Evolutionary conservation across 2,888 invertebrate species (phyloP), one percentile per base, ranked within the genome.

Genomic region (Machimus atricapillus): DNA sequence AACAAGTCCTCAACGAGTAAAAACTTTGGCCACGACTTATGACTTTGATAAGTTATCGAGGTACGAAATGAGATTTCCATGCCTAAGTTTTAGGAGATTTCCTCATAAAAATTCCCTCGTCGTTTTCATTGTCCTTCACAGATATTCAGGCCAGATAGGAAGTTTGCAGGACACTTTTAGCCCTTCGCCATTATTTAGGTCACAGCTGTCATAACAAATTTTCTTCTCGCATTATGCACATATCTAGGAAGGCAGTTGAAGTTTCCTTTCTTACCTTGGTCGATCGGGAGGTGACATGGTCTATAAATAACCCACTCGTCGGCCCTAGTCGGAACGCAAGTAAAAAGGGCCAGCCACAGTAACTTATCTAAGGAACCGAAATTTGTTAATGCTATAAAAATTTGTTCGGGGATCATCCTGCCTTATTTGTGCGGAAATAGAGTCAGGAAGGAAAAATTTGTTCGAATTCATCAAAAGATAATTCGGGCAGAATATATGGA

Each of bases 151-250:
- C 27, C n/a, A 83, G 73, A 83, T 83, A 83, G 46, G 66, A 83
- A 83, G 37, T 66, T 83, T 66, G 19, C 66, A 66, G 40, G 58
- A 40, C 66, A 58, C 40, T 83, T 83, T 83, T 52, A 83, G 83
- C 73, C 40, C 40, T 40, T 58, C 14, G 40, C 27, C 46, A 16
- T 37, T 43, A 83, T 40, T n/a, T 83, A 83, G 83, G 83, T 83
- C 83, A 83, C 83, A 83, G 83, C 83, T 83, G 83, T 83, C 83
- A 83, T 73, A 73, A 83, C 58, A 73, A 73, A 73, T 83, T 40
- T 73, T 73, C 83, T n/a, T 66, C 40, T 37, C 34, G 56, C 31
- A n/a, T 81, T 81, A 56, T 56, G 81, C 81, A 81, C 81, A 81
- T 81, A 81, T 52, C 81, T 23, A 14, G 52, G 37, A 34, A 83